Conservation (phyloP, 2,797 vertebrate species). For the Odontamblyopus lacepedii region DNA sequence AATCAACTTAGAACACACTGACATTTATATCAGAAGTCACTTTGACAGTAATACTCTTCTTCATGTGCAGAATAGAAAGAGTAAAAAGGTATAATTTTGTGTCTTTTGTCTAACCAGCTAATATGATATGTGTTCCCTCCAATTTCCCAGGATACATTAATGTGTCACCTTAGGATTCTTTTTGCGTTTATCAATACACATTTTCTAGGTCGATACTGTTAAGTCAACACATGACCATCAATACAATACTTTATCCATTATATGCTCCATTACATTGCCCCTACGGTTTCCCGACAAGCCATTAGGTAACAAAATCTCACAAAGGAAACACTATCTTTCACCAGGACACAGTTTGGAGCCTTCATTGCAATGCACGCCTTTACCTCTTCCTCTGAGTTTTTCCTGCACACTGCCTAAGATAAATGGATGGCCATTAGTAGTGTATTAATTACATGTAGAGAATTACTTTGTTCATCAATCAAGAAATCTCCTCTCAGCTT, state of each 20-base stretch:
- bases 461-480: constrained; percentile 83
- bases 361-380: constrained; percentile 55
- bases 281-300: constrained; percentile 65
- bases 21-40: no score
- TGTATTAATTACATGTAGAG: constrained; percentile 84
- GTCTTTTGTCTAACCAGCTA: not conserved
- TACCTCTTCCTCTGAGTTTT: constrained; percentile 55
- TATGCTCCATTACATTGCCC: constrained; percentile 73
- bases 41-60: constrained; percentile 5
- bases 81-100: not conserved
- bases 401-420: constrained; percentile 59
- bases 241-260: constrained; percentile 72
- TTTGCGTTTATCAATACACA: constrained; percentile 60
- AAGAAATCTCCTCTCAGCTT: constrained; percentile 69
- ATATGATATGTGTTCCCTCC: constrained; percentile 7
- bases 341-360: constrained; percentile 59
- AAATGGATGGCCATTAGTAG: constrained; percentile 77
- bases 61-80: not conserved
- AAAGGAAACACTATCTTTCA: constrained; percentile 63
- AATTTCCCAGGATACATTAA: constrained; percentile 32
- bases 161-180: constrained; percentile 30
- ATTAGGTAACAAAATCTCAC: constrained; percentile 71
- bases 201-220: constrained; percentile 59
- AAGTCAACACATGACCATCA: constrained; percentile 72
- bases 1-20: not conserved